These are phyloP conservation scores for Microcebus jonahi DNA, from an alignment of 2,113 vertebrate species.

Conservation along the genomic window DNA sequence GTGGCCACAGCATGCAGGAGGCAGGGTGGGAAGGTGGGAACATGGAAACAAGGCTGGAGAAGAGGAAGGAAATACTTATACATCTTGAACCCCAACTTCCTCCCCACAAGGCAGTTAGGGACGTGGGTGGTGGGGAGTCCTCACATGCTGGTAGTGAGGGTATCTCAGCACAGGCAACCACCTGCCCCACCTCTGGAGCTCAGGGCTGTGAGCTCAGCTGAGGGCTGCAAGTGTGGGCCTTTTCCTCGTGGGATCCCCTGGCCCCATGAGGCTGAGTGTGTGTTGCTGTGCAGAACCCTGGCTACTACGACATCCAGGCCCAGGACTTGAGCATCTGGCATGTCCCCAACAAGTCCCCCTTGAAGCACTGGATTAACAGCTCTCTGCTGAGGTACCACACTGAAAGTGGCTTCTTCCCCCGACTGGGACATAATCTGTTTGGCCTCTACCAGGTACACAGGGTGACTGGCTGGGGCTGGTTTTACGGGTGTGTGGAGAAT, in stretches of 20 bases:
- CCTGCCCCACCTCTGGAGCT: background rate
- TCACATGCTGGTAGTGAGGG: background rate
- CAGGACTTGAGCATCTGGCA: constrained; percentile 73
- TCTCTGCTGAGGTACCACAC: constrained; percentile 73
- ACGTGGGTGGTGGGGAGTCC: background rate
- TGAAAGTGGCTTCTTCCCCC: constrained; percentile 22
- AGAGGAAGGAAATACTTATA: background rate
- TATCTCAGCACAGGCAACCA: background rate
- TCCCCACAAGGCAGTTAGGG: background rate
- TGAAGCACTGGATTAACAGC: constrained; percentile 28
- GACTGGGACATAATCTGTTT: constrained; percentile 53
- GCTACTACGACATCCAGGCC: constrained; percentile 69
- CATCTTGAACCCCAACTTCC: background rate
- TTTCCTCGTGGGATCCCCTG: background rate
- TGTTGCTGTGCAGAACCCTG: constrained; percentile 69
- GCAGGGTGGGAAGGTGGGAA: background rate
- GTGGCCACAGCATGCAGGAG: background rate
- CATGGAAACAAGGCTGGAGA: background rate
- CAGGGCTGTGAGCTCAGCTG: background rate
- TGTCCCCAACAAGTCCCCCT: constrained; percentile 58
- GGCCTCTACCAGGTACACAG: background rate
- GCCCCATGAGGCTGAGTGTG: too few relatives aligned
- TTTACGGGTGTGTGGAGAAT: too few relatives aligned
- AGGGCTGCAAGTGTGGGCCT: too few relatives aligned
- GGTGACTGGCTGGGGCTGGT: background rate